These are phyloP conservation scores for Pipa parva DNA, from an alignment of 2,113 vertebrate genomes.

Conservation along the genomic window DNA sequence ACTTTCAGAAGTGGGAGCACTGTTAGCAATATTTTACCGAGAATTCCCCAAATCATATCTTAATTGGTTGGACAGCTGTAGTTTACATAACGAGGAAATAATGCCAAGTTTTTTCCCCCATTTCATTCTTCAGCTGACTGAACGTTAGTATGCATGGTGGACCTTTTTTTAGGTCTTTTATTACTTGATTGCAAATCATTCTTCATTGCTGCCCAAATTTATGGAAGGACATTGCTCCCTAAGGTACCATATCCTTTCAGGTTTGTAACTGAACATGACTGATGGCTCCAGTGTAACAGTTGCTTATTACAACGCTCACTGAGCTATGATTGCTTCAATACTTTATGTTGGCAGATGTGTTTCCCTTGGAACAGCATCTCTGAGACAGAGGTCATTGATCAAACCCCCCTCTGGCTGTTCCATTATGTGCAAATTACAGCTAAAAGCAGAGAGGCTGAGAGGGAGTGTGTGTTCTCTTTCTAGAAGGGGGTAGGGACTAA, in stretches of 20 bases:
- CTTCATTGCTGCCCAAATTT: slow-evolving; percentile 85
- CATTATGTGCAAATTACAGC: slow-evolving; percentile 86
- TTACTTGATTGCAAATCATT: slow-evolving; percentile 87
- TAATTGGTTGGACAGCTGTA: slow-evolving; percentile 82
- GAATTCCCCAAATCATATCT: slow-evolving; percentile 82
- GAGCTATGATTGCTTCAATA: slow-evolving; percentile 84
- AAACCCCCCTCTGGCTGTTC: slow-evolving; percentile 79
- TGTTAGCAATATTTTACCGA: slow-evolving; percentile 76
- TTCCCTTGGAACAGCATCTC: slow-evolving; percentile 81
- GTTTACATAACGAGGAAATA: slow-evolving; percentile 81
- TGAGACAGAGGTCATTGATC: slow-evolving; percentile 84
- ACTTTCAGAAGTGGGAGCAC: slow-evolving; percentile 76
- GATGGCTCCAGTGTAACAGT: slow-evolving; percentile 79
- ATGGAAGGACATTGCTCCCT: slow-evolving; percentile 85
- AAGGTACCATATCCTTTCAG: slow-evolving; percentile 81
- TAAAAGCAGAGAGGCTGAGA: slow-evolving; percentile 68
- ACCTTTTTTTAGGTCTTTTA: slow-evolving; percentile 76
- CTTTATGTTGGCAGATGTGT: slow-evolving; percentile 88
- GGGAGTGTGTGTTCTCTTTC: slow-evolving; percentile 46
- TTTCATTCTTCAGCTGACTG: slow-evolving; percentile 76
- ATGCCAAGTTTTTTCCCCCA: slow-evolving; percentile 78
- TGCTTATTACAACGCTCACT: slow-evolving; percentile 80
- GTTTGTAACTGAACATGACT: slow-evolving; percentile 84
- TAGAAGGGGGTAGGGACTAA: slow-evolving; percentile 45
- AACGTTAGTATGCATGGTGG: slow-evolving; percentile 77